These are phyloP conservation scores for Lepus townsendii DNA, from an alignment of 2,797 vertebrate species.

Conservation along the genomic window DNA sequence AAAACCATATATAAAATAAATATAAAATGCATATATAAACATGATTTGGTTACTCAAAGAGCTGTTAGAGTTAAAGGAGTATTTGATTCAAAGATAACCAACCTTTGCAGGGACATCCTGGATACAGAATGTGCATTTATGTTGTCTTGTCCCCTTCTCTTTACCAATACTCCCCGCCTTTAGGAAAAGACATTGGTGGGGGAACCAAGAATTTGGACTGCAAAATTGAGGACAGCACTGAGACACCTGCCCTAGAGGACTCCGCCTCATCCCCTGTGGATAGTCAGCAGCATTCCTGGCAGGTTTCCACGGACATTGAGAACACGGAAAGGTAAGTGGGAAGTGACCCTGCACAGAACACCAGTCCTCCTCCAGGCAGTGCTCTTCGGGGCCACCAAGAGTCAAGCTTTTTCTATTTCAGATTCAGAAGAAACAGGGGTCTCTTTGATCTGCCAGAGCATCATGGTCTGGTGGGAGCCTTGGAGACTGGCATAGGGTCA, in stretches of 20 bases:
- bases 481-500: background rate
- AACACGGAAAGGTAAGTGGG: slow-evolving; percentile 95
- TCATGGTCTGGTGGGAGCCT: background rate
- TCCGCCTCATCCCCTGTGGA: slow-evolving; percentile 93
- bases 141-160: slow-evolving; percentile 47
- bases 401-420: slow-evolving; percentile 38
- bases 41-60: slow-evolving; percentile 6
- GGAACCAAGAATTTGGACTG: slow-evolving; percentile 90
- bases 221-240: slow-evolving; percentile 94
- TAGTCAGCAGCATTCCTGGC: slow-evolving; percentile 94
- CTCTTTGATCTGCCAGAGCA: background rate
- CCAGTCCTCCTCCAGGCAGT: background rate
- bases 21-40: background rate
- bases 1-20: no score
- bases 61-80: background rate
- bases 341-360: background rate
- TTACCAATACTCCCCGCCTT: slow-evolving; percentile 73
- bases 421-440: slow-evolving; percentile 34
- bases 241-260: slow-evolving; percentile 96
- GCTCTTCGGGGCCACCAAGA: background rate
- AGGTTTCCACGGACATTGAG: slow-evolving; percentile 97
- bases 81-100: slow-evolving; percentile 49
- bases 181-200: slow-evolving; percentile 91
- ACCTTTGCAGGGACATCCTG: background rate
- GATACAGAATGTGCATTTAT: background rate